phyloP scores from a whole-genome alignment of 2,797 vertebrate genomes.

The Hydrophis major region DNA sequence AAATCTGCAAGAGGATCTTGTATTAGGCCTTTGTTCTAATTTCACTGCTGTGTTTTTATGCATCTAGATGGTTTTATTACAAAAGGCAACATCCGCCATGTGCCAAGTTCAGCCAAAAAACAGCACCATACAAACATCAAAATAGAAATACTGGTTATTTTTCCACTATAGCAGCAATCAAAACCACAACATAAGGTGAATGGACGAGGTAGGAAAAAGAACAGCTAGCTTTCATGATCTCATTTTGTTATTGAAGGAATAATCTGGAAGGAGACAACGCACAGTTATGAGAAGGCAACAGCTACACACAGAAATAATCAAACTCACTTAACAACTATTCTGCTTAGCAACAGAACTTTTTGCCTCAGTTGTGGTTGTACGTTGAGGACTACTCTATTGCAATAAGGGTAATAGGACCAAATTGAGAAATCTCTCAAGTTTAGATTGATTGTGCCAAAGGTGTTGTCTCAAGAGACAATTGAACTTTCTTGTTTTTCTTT shows the following conservation, averaged over 20 bases:
- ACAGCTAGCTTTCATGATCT: background rate
- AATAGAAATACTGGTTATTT: background rate
- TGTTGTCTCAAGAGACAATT: too few relatives aligned
- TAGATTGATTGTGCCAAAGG: too few relatives aligned
- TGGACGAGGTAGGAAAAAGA: background rate
- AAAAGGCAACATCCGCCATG: conserved; percentile 5
- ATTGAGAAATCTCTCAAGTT: background rate
- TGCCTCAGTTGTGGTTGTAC: too few relatives aligned
- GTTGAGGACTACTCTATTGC: background rate
- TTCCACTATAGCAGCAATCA: background rate
- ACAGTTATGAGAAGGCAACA: conserved; percentile 14
- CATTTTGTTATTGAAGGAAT: background rate
- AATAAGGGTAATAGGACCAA: background rate
- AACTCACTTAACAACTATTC: too few relatives aligned
- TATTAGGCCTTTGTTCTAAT: background rate
- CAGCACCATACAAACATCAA: background rate
- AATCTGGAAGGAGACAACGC: background rate
- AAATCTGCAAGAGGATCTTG: background rate
- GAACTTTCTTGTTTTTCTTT: too few relatives aligned
- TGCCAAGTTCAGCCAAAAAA: conserved; percentile 17
- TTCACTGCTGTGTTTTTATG: conserved; percentile 9
- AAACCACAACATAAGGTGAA: background rate
- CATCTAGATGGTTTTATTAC: conserved; percentile 6
- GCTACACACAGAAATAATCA: background rate
- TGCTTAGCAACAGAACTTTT: too few relatives aligned